Base-by-base conservation (phyloP, 1,140 invertebrate genomes). In the Luehdorfia chinensis region DNA sequence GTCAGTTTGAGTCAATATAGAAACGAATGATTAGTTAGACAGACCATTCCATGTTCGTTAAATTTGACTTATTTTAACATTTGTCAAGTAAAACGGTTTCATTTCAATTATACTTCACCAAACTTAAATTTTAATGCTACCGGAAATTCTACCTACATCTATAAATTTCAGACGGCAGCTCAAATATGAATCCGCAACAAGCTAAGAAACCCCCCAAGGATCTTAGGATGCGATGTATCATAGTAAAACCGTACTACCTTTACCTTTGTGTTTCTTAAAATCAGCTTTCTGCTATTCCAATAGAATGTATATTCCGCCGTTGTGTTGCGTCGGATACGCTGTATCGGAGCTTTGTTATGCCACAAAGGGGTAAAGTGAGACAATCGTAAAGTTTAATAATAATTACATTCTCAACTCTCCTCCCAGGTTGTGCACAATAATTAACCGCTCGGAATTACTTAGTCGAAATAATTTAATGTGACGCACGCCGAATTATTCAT, bases 311-410 rank as follows among this genome's bases (percentile, higher is more conserved):
- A 41, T 53, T 70, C 19, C 12, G 46, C 55, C 49, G 62, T 46
- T 4, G 8, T 21, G 16, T 21, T 4, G 1, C 13, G 41, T 46
- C 14, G 44, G 37, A 54, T 68, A 51, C 21, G 59, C 41, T 64
- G 23, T 68, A 67, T 49, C 31, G 46, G 33, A 23, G 47, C 47
- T 25, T 13, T 16, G 28, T 14, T 31, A 33, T 50, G 32, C 63
- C 64, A 69, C 59, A 72, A 84, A 78, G 79, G 83, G 83, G 79
- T 86, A 83, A 83, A 80, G 77, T 83, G 79, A 86, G 78, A 86
- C 83, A 86, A 86, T 86, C 83, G 79, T 86, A 86, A 86, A 86
- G 75, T 86, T 86, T 86, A 86, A 86, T 86, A 86, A 86, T 86
- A 86, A 86, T 86, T 86, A 86, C 79, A 86, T 84, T 83, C 83